Evolutionary conservation across 2,888 invertebrate genomes (phyloP), one percentile per base, ranked within the genome.

Genomic region (Blastobasis adustella): DNA sequence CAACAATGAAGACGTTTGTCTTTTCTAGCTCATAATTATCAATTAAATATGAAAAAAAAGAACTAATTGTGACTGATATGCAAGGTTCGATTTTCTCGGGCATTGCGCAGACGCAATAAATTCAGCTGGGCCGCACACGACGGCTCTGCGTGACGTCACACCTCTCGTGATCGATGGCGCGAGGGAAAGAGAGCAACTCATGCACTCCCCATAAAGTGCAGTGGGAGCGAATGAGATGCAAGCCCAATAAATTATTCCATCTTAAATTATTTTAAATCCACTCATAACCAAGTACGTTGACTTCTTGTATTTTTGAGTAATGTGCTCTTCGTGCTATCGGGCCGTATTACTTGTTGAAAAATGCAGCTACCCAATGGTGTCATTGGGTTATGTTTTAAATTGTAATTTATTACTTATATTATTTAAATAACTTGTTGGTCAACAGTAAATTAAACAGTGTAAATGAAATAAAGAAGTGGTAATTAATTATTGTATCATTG

Each of bases 81-180:
- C 23, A 63, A 71, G 69, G 69, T 79, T 76, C 10, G 6, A 8
- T 79, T 78, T 77, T 74, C 65, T 73, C 69, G 75, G 73, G 69
- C 70, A 73, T 75, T 83, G 84, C 79, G 82, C 83, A 81, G 79
- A 76, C 82, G 86, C 87, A 79, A 88, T 88, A 88, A 88, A 88
- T 88, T 78, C 73, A 76, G 73, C 61, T 71, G 61, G 86, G 87
- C 87, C 87, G 84, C 88, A 88, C 87, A 89, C 89, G 89, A 87
- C 76, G 89, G 80, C 86, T 75, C 85, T 76, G 86, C 84, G 82
- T 87, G 87, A 88, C 87, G 88, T 87, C 87, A 89, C 88, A 87
- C 85, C 80, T 79, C 71, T 69, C 67, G 79, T 88, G 88, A 88
- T 88, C 83, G 87, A 88, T 87, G 80, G 82, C 73, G 63, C 57